Base-by-base conservation (phyloP, 2,797 vertebrate species). In the Parauchenoglanis ngamensis region DNA sequence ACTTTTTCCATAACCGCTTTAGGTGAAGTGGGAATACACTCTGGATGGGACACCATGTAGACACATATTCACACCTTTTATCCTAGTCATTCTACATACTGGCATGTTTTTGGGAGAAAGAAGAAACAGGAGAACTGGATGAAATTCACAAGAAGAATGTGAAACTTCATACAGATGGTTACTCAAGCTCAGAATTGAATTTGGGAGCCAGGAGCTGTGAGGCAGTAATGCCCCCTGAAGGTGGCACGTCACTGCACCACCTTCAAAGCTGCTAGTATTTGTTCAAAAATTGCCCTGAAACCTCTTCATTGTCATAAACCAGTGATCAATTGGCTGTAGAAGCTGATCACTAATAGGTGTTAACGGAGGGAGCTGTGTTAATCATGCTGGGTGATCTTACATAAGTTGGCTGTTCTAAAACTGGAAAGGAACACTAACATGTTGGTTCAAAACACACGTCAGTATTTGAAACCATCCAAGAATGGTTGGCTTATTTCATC, bases 41-140 rank as follows among this genome's bases (percentile, higher is more conserved):
- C 23, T 59, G 31, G 12, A 44, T 81, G 15, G 21, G 23, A 46
- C 57, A 44, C 59, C 10, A 63, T 40, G 31, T n/a, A 61, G 23
- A 61, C 23, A 63, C 7, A 63, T 80, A 61, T 61, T 80, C 23
- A 79, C 19, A 61, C 35, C 56, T 81, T 63, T 63, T 61, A 81
- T n/a, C 57, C 13, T 44, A 44, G 19, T n/a, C 35, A 15, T 35
- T 80, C 35, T 12, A 40, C 7, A 12, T 63, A 63, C 23, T 81
- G 78, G 57, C 56, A 59, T 59, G 10, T 81, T 25, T 44, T 46
- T 63, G 35, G 6, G 11, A 61, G 31, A 79, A 40, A 2, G 10
- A 78, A 31, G 19, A 80, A 44, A 61, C 35, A 25, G 23, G 57
- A 44, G 40, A 63, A 63, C 15, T 28, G 35, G 4, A n/a, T 8